phyloP scores from a whole-genome alignment of 2,797 vertebrate species.

The Phaenicophaeus curvirostris region DNA sequence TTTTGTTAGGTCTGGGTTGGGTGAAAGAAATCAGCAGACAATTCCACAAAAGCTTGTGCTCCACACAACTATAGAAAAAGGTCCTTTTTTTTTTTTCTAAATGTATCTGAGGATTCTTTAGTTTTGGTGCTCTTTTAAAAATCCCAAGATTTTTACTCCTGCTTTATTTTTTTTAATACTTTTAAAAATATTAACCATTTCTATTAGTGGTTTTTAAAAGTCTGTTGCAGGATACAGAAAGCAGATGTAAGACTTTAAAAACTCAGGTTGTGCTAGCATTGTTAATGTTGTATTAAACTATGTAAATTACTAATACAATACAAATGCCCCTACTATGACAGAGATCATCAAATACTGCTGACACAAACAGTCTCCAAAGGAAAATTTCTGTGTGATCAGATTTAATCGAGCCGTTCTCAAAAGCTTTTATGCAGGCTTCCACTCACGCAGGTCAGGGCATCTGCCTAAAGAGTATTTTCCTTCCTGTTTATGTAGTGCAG shows the following conservation, averaged over 20 bases:
- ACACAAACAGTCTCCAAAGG: conserved; percentile 34
- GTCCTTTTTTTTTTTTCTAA: neutral
- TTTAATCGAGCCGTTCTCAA: conserved; percentile 18
- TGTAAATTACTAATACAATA: conserved; percentile 53
- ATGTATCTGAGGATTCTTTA: neutral
- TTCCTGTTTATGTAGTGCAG: neutral
- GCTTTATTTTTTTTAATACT: neutral
- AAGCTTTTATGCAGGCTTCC: conserved; percentile 44
- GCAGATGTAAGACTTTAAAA: neutral
- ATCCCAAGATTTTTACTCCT: neutral
- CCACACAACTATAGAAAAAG: neutral
- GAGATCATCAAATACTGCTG: conserved; percentile 64
- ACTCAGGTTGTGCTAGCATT: conserved; percentile 7
- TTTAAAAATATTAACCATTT: neutral
- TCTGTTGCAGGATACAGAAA: neutral
- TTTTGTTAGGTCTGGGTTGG: neutral
- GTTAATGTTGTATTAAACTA: conserved; percentile 29
- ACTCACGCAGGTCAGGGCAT: conserved; percentile 21
- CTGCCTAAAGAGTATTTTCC: conserved; percentile 39
- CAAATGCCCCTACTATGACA: conserved; percentile 30
- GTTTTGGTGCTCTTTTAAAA: neutral
- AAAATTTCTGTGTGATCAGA: conserved; percentile 36
- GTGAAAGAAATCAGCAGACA: neutral
- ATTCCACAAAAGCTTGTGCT: neutral
- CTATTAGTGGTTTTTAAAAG: neutral